Conservation (phyloP, 2,888 invertebrate species). For the Aleiodes testaceus region DNA sequence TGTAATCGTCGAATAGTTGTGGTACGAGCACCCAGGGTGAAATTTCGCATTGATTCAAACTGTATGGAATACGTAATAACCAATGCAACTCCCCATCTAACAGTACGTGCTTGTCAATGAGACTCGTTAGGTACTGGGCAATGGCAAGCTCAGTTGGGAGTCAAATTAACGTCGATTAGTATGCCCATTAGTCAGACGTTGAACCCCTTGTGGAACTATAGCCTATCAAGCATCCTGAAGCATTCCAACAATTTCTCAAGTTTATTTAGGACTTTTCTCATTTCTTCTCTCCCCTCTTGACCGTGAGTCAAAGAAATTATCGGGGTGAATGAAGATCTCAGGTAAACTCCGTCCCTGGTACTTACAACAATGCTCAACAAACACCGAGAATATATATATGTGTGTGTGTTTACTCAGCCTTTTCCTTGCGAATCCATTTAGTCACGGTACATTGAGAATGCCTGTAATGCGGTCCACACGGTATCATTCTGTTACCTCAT, state of each 20-base stretch:
- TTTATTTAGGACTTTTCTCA: conserved; percentile 12
- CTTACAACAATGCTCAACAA: conserved; percentile 18
- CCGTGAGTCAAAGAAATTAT: neutral
- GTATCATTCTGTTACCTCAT: conserved; percentile 19
- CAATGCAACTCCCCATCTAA: neutral
- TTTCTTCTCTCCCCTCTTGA: neutral
- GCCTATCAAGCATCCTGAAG: conserved; percentile 4
- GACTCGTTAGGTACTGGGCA: conserved; percentile 11
- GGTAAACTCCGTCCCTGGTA: neutral
- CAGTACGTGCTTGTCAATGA: conserved; percentile 26
- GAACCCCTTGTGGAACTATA: conserved; percentile 54
- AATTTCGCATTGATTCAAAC: conserved; percentile 10
- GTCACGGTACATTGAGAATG: conserved; percentile 8
- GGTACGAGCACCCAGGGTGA: conserved; percentile 13
- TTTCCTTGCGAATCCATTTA: conserved; percentile 19
- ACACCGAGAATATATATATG: neutral
- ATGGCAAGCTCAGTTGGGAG: conserved; percentile 21
- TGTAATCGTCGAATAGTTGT: neutral
- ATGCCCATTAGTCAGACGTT: conserved; percentile 68
- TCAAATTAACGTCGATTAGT: conserved; percentile 69
- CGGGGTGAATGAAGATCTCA: conserved; percentile 16
- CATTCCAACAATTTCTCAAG: conserved; percentile 3
- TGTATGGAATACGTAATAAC: conserved; percentile 16
- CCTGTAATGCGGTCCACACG: conserved; percentile 18
- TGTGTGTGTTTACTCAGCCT: no score